phyloP scores from a whole-genome alignment of 2,888 invertebrate species.

The Deroplatys truncata region DNA sequence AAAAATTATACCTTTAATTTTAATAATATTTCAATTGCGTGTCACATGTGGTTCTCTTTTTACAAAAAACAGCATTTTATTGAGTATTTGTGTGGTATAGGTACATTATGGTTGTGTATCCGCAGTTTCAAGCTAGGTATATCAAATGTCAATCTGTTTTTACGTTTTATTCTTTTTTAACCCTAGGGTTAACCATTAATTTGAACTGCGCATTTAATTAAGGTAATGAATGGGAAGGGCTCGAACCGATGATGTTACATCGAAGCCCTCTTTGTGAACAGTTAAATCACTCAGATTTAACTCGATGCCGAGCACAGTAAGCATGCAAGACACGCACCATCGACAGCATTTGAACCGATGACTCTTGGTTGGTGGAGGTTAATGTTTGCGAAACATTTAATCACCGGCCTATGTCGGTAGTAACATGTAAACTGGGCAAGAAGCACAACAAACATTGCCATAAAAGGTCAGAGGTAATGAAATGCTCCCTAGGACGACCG shows the following conservation, averaged over 20 bases:
- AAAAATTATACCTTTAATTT: too few relatives aligned
- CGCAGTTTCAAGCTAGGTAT: too few relatives aligned
- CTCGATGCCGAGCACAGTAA: background rate
- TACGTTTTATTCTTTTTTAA: too few relatives aligned
- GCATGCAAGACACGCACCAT: background rate
- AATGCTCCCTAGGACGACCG: background rate
- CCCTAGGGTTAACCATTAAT: too few relatives aligned
- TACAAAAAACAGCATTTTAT: too few relatives aligned
- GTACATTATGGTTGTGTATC: too few relatives aligned
- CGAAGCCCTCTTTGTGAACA: background rate
- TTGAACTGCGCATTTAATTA: too few relatives aligned
- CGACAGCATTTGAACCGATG: background rate
- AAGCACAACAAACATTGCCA: background rate
- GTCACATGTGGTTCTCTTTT: too few relatives aligned
- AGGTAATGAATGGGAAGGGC: background rate
- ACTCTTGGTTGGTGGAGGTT: background rate
- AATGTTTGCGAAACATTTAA: background rate
- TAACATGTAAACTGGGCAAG: background rate
- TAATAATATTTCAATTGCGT: too few relatives aligned
- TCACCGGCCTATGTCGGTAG: background rate
- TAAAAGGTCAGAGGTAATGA: background rate
- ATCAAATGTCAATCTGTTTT: too few relatives aligned
- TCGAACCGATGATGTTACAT: background rate
- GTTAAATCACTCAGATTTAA: too few relatives aligned
- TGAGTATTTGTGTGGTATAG: too few relatives aligned